phyloP scores from a whole-genome alignment of 2,797 vertebrate species.

The Sebastes cheni region DNA sequence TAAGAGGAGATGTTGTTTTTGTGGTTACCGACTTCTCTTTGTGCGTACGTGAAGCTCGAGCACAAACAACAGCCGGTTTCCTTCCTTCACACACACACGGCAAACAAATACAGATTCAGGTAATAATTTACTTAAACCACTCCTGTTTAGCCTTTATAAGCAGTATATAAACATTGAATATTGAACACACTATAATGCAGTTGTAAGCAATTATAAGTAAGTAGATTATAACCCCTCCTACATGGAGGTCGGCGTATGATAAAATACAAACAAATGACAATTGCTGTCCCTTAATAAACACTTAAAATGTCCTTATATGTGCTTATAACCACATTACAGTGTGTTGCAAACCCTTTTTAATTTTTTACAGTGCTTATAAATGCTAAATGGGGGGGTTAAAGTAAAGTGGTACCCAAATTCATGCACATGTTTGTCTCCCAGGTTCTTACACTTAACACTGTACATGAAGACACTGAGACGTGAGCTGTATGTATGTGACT shows the following conservation, averaged over 20 bases:
- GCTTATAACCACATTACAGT: slow-evolving; percentile 1
- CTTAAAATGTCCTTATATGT: neutral
- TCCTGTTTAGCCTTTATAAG: neutral
- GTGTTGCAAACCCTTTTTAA: slow-evolving; percentile 10
- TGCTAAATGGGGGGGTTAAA: neutral
- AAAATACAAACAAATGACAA: neutral
- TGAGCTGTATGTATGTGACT: slow-evolving; percentile 19
- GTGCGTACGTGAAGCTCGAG: slow-evolving; percentile 51
- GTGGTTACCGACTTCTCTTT: slow-evolving; percentile 64
- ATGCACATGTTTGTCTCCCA: slow-evolving; percentile 21
- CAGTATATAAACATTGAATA: neutral
- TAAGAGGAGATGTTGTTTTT: slow-evolving; percentile 61
- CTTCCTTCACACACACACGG: slow-evolving; percentile 9
- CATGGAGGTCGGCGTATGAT: neutral
- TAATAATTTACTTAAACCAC: slow-evolving; percentile 20
- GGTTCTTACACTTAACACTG: slow-evolving; percentile 46
- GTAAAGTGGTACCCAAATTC: slow-evolving; percentile 19
- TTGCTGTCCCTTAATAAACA: neutral
- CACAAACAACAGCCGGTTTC: slow-evolving; percentile 56
- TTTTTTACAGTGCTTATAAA: neutral
- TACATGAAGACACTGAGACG: slow-evolving; percentile 45
- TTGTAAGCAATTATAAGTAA: neutral
- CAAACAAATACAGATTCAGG: slow-evolving; percentile 33
- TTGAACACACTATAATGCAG: slow-evolving; percentile 2
- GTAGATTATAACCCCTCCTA: neutral